These are phyloP conservation scores for Poecilus cupreus DNA, from an alignment of 2,888 invertebrate species.

Conservation along the genomic window DNA sequence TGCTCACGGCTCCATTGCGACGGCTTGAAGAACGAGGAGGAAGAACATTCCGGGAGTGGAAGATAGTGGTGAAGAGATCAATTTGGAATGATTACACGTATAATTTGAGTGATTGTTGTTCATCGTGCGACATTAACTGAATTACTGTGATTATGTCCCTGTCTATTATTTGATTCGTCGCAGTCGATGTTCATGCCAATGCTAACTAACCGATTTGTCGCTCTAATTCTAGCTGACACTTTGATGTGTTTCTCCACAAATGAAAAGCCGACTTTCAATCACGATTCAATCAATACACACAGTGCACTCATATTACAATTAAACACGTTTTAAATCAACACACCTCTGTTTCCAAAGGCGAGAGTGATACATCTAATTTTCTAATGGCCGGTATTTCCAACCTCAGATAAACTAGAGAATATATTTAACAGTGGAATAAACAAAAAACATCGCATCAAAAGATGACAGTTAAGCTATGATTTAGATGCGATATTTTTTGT, in stretches of 20 bases:
- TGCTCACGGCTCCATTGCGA: not conserved
- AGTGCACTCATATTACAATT: no score
- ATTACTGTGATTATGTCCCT: conserved; percentile 34
- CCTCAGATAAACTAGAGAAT: no score
- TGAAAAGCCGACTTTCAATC: no score
- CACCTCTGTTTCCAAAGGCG: no score
- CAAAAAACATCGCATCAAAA: no score
- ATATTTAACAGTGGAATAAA: no score
- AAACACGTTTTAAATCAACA: no score
- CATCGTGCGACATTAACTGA: conserved; percentile 8
- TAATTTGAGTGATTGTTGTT: conserved; percentile 35
- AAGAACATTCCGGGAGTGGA: not conserved
- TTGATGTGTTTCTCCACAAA: not conserved
- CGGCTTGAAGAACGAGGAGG: not conserved
- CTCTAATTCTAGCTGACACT: conserved; percentile 9
- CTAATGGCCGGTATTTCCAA: no score
- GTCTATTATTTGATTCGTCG: conserved; percentile 27
- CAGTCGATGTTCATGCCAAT: conserved; percentile 5
- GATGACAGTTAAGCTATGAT: no score
- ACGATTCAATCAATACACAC: no score
- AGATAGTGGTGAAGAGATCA: not conserved
- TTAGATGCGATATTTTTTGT: no score
- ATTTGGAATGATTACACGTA: not conserved
- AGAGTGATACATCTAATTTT: no score
- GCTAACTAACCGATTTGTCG: conserved; percentile 7